A percentile compares a stretch with the other conserved stretches of the same genome.
These are phyloP conservation scores for Pyrrhia umbra DNA, from an alignment of 2,888 invertebrate species.

Conservation along the genomic window DNA sequence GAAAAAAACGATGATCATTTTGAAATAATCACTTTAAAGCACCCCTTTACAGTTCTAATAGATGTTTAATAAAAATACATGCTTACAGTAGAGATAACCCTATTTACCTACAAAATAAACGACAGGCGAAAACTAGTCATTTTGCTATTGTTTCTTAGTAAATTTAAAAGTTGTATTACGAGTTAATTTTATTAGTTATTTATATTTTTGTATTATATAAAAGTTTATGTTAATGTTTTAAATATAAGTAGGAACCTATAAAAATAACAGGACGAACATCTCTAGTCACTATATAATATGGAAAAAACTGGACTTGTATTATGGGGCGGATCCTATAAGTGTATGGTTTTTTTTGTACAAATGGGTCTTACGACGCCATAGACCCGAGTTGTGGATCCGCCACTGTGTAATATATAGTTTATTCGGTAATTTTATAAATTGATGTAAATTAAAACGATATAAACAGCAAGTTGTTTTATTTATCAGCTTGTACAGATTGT, in stretches of 20 bases:
- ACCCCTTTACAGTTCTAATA: slow-evolving; percentile 25
- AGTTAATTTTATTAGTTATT: slow-evolving; percentile 27
- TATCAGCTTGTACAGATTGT: too few species aligned
- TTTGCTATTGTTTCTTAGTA: slow-evolving; percentile 39
- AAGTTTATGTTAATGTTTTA: slow-evolving; percentile 35
- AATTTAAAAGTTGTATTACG: slow-evolving; percentile 39
- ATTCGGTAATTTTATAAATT: slow-evolving; percentile 76
- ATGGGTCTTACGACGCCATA: slow-evolving; percentile 1
- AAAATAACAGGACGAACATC: slow-evolving; percentile 21
- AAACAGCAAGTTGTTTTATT: slow-evolving; percentile 42
- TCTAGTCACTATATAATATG: slow-evolving; percentile 54
- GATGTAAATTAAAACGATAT: slow-evolving; percentile 76
- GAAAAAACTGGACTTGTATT: slow-evolving; percentile 15
- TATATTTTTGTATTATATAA: slow-evolving; percentile 19
- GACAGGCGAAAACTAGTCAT: slow-evolving; percentile 59
- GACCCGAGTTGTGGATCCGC: slow-evolving; percentile 22
- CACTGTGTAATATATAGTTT: slow-evolving; percentile 39
- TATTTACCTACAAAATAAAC: slow-evolving; percentile 19
- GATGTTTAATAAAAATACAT: slow-evolving; percentile 39
- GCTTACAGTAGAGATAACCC: slow-evolving; percentile 37
- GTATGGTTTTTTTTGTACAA: slow-evolving; percentile 8
- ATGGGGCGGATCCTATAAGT: slow-evolving; percentile 28
- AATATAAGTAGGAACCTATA: slow-evolving; percentile 37
- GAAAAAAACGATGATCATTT: slow-evolving; percentile 8
- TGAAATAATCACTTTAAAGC: slow-evolving; percentile 13